Percentiles rank a stretch among this genome's conserved stretches.
These are phyloP conservation scores for Thunnus maccoyii DNA, from an alignment of 2,113 vertebrate species.

Conservation along the genomic window DNA sequence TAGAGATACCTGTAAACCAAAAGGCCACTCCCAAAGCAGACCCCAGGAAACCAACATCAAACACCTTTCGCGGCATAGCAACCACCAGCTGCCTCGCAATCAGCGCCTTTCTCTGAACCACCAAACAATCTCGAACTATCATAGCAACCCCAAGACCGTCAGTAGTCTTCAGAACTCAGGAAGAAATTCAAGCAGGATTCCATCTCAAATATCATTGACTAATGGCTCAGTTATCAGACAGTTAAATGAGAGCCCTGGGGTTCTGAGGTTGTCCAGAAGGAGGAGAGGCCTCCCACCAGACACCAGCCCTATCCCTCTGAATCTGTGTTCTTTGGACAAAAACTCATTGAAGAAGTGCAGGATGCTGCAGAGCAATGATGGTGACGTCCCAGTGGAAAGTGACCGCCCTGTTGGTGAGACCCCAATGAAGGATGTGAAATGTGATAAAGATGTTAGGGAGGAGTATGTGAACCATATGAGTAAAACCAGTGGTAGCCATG, in stretches of 20 bases:
- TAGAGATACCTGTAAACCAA: slow-evolving; percentile 34
- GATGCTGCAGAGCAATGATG: slow-evolving; percentile 16
- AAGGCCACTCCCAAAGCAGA: slow-evolving; percentile 24
- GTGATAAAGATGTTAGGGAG: slow-evolving; percentile 3
- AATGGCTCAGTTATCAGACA: slow-evolving; percentile 15
- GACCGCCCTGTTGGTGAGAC: slow-evolving; percentile 4
- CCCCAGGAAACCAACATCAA: slow-evolving; percentile 44
- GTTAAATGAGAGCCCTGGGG: slow-evolving; percentile 19
- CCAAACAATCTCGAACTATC: slow-evolving; percentile 21
- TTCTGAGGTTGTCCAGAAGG: slow-evolving; percentile 66
- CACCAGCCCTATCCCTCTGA: slow-evolving; percentile 15
- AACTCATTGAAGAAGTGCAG: slow-evolving; percentile 35
- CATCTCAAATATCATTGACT: slow-evolving; percentile 21
- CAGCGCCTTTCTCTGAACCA: slow-evolving; percentile 33
- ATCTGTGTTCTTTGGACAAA: slow-evolving; percentile 16
- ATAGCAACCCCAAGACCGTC: slow-evolving; percentile 47
- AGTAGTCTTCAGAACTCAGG: slow-evolving; percentile 55
- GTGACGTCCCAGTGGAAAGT: background rate
- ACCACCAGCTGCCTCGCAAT: slow-evolving; percentile 54
- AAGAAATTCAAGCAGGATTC: slow-evolving; percentile 31
- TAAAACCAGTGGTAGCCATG: background rate
- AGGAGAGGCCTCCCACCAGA: slow-evolving; percentile 74
- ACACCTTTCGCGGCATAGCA: slow-evolving; percentile 36
- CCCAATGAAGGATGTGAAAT: background rate
- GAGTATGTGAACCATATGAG: slow-evolving; percentile 5